Base-by-base conservation (phyloP, 2,113 vertebrate genomes). In the Neodon shergylaensis region DNA sequence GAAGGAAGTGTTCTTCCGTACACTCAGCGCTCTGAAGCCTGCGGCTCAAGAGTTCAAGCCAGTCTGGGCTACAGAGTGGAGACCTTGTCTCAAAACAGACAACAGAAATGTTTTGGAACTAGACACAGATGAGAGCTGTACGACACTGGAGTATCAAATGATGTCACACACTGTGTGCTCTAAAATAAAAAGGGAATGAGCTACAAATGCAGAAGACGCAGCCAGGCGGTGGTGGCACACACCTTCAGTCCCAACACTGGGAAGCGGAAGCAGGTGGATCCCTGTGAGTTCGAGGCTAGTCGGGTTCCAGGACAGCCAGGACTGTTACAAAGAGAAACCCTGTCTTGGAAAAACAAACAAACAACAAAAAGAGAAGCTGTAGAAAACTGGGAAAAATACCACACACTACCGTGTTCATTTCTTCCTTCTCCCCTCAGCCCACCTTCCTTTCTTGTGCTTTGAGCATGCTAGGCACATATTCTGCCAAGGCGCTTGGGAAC, bases 41-140 rank as follows among this genome's bases (percentile, higher is more conserved):
- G 24, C 49, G 5, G 11, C 74, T 65, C 11, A 22, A 47, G 74
- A 44, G 54, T 44, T 90, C 36, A 31, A 47, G 28, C 19, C 19
- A 78, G 42, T 39, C 42, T n/a, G 21, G 74, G 26, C 58, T 89
- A 65, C 72, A 76, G 17, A 61, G 36, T 54, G 3, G 11, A 58
- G 5, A 33, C 2, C 26, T 17, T 89, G 26, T 22, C 39, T 89
- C 87, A 76, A 76, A 88, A 88, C 9, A 52, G 73, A 44, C 39
- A 58, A 58, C 26, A 42, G 42, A 73, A 88, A 54, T 66, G 83
- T 52, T 94, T 77, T 92, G 76, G 68, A 94, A 84, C n/a, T 73
- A 65, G 63, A 49, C 47, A 72, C 44, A 90, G 58, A 54, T n/a
- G 61, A 78, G 77, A n/a, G 14, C 39, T 36, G 3, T 5, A 47